Percentiles rank a stretch among this genome's conserved stretches.
Conservation (phyloP, 2,797 vertebrate genomes). For the Lepilemur ruficaudatus region DNA sequence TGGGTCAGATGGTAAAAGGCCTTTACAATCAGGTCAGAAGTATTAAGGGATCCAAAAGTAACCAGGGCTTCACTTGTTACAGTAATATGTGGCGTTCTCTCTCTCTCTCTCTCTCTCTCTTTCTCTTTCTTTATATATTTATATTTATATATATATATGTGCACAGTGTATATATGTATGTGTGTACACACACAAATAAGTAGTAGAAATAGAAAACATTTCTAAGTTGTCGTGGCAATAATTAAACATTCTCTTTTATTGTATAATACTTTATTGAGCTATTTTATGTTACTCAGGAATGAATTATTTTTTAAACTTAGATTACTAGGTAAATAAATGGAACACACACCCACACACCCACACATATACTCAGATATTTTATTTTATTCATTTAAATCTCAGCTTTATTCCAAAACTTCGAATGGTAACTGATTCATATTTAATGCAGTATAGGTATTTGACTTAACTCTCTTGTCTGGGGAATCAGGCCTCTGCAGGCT, state of each 20-base stretch:
- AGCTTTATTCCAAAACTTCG: slow-evolving; percentile 56
- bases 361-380: neutral
- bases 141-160: no score
- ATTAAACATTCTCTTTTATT: neutral
- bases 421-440: slow-evolving; percentile 57
- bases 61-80: neutral
- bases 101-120: no score
- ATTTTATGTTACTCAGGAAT: neutral
- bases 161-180: neutral
- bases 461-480: slow-evolving; percentile 51
- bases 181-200: neutral
- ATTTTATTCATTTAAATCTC: slow-evolving; percentile 36
- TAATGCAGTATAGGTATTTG: slow-evolving; percentile 50
- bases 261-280: neutral
- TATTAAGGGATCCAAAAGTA: neutral
- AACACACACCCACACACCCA: neutral
- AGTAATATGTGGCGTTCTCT: neutral
- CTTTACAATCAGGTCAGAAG: neutral
- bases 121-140: no score
- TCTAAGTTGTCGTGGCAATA: neutral
- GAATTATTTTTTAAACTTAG: neutral
- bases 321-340: neutral
- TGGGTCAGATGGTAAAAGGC: neutral
- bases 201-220: neutral
- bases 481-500: slow-evolving; percentile 61